Evolutionary conservation across 35 echinoderm and acorn worm species (phyloP), one percentile per base, ranked within the genome.

Genomic region (Ophiothrix spiculata): DNA sequence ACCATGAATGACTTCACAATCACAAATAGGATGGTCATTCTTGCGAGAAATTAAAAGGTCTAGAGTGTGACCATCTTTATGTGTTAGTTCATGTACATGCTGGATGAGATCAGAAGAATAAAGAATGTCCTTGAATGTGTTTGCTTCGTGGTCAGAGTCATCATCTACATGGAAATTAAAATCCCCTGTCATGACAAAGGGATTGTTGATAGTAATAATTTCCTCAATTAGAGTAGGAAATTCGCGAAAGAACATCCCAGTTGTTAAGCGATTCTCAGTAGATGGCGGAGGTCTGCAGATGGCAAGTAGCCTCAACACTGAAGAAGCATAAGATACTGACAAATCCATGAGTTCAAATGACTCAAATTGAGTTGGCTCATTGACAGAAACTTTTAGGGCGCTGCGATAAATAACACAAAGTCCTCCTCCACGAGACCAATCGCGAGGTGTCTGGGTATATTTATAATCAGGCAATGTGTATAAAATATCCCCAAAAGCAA

Each of bases 261-360:
- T 34, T 11, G 35, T 83, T 25, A 89, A 32, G 28, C 76, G 85
- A 56, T 85, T 84, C 40, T 75, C 37, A 0, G 75, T 76, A 31
- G 69, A 85, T 60, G 82, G 81, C 29, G 69, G 89, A 38, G 73
- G 80, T 31, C 88, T 16, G 36, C 85, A 90, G 33, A 88, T 73
- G 32, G 78, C 77, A 64, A 35, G 31, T 4, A 88, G 77, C 42
- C 79, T 64, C 11, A 77, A 86, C 15, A 82, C 17, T 10, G 42
- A 54, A 4, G 86, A 79, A 39, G 23, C 19, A n/a, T 56, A 39
- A 46, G 64, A 3, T 16, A 91, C 32, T 2, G 74, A 45, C 35
- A 91, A 75, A 63, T 91, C 89, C 89, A 91, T 91, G 29, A 23
- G 38, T 39, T 91, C 89, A 56, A 91, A 79, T 25, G 38, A 46